These are phyloP conservation scores for Zaprionus lineosus DNA, from an alignment of 2,888 invertebrate species.

Conservation along the genomic window DNA sequence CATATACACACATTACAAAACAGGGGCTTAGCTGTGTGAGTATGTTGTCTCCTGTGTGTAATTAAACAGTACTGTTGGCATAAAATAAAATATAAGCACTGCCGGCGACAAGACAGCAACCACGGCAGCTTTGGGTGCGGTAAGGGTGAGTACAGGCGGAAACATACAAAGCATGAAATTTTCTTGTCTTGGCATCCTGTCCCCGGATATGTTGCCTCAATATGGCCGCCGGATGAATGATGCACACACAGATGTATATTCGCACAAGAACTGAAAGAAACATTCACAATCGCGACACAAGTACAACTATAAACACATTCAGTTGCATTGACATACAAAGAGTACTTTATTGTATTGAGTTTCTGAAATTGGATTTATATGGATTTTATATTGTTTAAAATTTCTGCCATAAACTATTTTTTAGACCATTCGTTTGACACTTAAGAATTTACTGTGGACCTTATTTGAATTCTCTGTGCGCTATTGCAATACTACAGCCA, in stretches of 20 bases:
- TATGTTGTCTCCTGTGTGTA: slow-evolving; percentile 74
- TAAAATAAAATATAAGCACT: slow-evolving; percentile 77
- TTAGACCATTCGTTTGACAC: slow-evolving; percentile 77
- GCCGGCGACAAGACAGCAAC: slow-evolving; percentile 29
- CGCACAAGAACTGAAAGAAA: slow-evolving; percentile 15
- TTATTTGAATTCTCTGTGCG: too few species aligned
- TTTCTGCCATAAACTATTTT: slow-evolving; percentile 72
- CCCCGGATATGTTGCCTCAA: slow-evolving; percentile 79
- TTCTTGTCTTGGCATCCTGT: slow-evolving; percentile 78
- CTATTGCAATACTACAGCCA: too few species aligned
- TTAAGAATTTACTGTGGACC: slow-evolving; percentile 64
- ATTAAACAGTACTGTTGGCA: slow-evolving; percentile 78
- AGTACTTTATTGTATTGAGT: slow-evolving; percentile 68
- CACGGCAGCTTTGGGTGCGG: slow-evolving; percentile 18
- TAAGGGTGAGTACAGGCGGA: slow-evolving; percentile 42
- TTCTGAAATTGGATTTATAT: slow-evolving; percentile 60
- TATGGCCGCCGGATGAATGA: slow-evolving; percentile 78
- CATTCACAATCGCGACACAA: slow-evolving; percentile 16
- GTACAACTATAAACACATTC: slow-evolving; percentile 22
- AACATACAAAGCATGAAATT: slow-evolving; percentile 76
- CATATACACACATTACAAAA: slow-evolving; percentile 8
- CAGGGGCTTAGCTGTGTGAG: slow-evolving; percentile 26
- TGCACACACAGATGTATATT: slow-evolving; percentile 54
- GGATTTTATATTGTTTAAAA: slow-evolving; percentile 70
- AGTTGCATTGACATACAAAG: slow-evolving; percentile 52